Evolutionary conservation across 2,888 invertebrate species (phyloP).

Genomic region (Leptopilina syphax): DNA sequence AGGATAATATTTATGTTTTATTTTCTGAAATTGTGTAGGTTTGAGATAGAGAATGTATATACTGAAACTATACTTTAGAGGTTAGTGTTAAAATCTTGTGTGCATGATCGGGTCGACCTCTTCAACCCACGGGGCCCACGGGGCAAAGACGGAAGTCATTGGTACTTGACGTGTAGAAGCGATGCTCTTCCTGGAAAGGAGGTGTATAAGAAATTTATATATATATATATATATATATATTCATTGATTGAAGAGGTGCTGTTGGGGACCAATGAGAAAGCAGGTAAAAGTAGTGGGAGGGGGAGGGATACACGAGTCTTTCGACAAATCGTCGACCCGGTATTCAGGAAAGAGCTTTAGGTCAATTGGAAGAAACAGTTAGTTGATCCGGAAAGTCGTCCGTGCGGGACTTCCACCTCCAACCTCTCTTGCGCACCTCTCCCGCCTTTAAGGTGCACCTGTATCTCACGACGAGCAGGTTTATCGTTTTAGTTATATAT

Average conservation of each 20-base stretch:
- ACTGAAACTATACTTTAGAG: not conserved
- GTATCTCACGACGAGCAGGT: slow-evolving; percentile 34
- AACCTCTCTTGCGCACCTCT: not conserved
- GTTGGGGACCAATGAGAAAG: slow-evolving; percentile 45
- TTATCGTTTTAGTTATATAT: not conserved
- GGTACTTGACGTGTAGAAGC: slow-evolving; percentile 7
- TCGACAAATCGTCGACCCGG: slow-evolving; percentile 48
- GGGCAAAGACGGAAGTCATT: slow-evolving; percentile 7
- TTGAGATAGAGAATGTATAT: too few species aligned
- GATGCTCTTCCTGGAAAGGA: slow-evolving; percentile 41
- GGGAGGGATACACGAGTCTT: slow-evolving; percentile 25
- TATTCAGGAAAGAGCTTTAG: slow-evolving; percentile 53
- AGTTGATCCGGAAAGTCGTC: slow-evolving; percentile 53
- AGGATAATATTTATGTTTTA: too few species aligned
- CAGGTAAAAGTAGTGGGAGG: slow-evolving; percentile 41
- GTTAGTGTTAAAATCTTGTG: slow-evolving; percentile 6
- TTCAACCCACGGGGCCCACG: slow-evolving; percentile 12
- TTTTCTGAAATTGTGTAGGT: too few species aligned
- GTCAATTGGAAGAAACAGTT: slow-evolving; percentile 53
- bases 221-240: not conserved
- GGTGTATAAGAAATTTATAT: not conserved
- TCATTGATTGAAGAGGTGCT: slow-evolving; percentile 40
- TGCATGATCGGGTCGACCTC: slow-evolving; percentile 26
- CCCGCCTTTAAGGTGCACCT: slow-evolving; percentile 29
- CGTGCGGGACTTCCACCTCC: slow-evolving; percentile 49